Base-by-base conservation (phyloP, 2,888 invertebrate genomes). In the Autographa gamma region DNA sequence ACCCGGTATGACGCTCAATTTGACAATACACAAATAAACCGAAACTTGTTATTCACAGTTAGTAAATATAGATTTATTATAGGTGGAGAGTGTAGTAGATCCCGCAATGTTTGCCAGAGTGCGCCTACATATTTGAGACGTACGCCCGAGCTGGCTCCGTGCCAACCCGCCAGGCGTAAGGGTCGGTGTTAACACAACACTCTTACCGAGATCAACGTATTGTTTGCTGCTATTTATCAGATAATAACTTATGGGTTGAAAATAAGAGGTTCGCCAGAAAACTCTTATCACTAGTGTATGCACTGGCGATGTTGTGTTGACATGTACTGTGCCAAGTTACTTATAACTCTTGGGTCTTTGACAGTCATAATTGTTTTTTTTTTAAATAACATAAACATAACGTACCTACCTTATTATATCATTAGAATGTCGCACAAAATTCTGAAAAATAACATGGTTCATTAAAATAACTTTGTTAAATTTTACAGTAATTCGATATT, bases 31-130 rank as follows among this genome's bases (percentile, higher is more conserved):
- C 75, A 77, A 82, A 81, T 76, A 82, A 79, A 83, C 68, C 66
- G 34, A 73, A 69, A 63, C 66, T 73, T 78, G 73, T 73, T 63
- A 72, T 81, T 82, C 68, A 68, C 82, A 73, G 80, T 79, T 76
- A 74, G 83, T 86, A 86, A 85, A 89, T 86, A 83, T 86, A 88
- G 83, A 87, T 85, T 89, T 87, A 87, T 83, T 84, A 82, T 81
- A 74, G 74, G 70, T 64, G 14, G 79, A 73, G 77, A 82, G 77
- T 87, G 74, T 81, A 67, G 74, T 80, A 75, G 83, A 78, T 73
- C 71, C 76, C 76, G 76, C 78, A 83, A 80, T 82, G 85, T 85
- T 85, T 83, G 86, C 85, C 82, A 84, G 77, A 82, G 78, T 78
- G 82, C 77, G 78, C 79, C 79, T 77, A 82, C 81, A 73, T 82